Percentiles rank a stretch among this genome's conserved stretches.
Evolutionary conservation across 2,113 vertebrate genomes (phyloP).

Genomic region (Lathamus discolor): DNA sequence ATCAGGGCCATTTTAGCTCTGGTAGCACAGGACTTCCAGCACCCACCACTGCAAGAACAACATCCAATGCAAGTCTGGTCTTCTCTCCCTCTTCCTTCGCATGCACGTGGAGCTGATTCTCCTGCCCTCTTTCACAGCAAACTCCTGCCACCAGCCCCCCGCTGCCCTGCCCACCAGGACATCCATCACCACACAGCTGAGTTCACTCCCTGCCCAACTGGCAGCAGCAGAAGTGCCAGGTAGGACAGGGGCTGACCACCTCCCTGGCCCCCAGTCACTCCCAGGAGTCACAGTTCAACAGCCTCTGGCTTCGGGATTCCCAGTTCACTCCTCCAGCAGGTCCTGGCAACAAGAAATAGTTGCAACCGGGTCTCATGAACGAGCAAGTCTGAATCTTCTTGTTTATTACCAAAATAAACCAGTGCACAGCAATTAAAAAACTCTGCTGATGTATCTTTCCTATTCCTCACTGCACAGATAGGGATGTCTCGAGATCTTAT

Average conservation of each 20-base stretch:
- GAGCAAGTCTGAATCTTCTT: not conserved
- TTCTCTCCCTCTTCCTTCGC: not conserved
- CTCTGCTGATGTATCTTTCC: not conserved
- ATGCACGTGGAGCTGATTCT: not conserved
- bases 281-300: not conserved
- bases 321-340: not conserved
- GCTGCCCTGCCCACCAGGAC: not conserved
- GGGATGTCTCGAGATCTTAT: not conserved
- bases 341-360: not conserved
- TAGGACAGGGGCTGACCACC: rapidly evolving
- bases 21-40: not conserved
- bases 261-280: not conserved
- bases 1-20: not conserved
- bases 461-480: not conserved
- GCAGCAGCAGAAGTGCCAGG: not conserved
- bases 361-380: not conserved
- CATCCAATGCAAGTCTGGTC: not conserved
- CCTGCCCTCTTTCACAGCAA: not conserved
- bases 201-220: not conserved
- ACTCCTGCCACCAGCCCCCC: not conserved
- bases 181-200: rapidly evolving
- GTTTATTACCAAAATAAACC: not conserved
- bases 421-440: not conserved
- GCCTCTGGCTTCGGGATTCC: not conserved
- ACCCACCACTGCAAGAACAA: not conserved